phyloP scores from a whole-genome alignment of 2,113 vertebrate genomes.

The Heloderma charlesbogerti region DNA sequence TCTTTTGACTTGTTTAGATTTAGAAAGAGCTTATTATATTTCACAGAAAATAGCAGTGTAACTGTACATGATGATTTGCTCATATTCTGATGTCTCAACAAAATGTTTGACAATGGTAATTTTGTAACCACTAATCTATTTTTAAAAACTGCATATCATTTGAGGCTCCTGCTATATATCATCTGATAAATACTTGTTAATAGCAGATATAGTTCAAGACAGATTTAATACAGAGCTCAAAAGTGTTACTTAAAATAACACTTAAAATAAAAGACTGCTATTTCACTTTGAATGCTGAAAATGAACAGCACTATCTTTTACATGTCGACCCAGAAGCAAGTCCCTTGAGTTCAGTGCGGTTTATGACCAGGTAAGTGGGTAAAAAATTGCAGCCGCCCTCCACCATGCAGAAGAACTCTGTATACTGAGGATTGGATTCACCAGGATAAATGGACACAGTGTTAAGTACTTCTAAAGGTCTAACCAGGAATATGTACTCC shows the following conservation, averaged over 20 bases:
- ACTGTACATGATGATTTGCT: slow-evolving; percentile 70
- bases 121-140: slow-evolving; percentile 51
- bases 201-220: slow-evolving; percentile 33
- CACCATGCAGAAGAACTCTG: slow-evolving; percentile 43
- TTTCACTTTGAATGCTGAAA: slow-evolving; percentile 55
- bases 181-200: slow-evolving; percentile 48
- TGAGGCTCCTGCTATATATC: slow-evolving; percentile 50
- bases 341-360: background rate
- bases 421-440: slow-evolving; percentile 46
- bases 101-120: slow-evolving; percentile 66
- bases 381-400: background rate
- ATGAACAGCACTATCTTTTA: slow-evolving; percentile 4
- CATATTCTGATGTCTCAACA: slow-evolving; percentile 40
- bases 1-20: slow-evolving; percentile 59
- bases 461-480: background rate
- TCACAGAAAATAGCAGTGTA: slow-evolving; percentile 57
- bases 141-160: slow-evolving; percentile 51
- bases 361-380: background rate
- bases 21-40: slow-evolving; percentile 50
- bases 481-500: background rate
- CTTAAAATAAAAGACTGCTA: background rate
- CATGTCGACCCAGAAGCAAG: background rate
- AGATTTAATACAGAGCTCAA: slow-evolving; percentile 35
- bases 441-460: background rate
- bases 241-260: slow-evolving; percentile 44